Percentiles rank a stretch among this genome's conserved stretches.
Conservation (phyloP, 1,140 invertebrate species). For the Scaptomyza graminum region DNA sequence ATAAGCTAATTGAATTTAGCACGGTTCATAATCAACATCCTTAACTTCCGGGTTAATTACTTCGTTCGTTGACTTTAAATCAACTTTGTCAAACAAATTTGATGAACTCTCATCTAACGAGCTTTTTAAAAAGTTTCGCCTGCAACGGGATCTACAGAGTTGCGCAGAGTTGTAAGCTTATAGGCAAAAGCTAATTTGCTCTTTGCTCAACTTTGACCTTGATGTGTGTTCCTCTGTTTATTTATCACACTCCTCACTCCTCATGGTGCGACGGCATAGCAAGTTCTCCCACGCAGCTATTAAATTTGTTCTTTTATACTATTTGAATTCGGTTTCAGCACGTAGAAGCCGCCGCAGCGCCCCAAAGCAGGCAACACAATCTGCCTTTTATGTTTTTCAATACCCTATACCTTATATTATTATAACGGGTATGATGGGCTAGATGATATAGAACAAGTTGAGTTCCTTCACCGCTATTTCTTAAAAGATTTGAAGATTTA, state of each 20-base stretch:
- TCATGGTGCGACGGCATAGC: constrained; percentile 28
- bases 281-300: constrained; percentile 23
- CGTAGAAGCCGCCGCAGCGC: constrained; percentile 32
- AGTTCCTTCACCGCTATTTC: too few species aligned
- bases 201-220: constrained; percentile 53
- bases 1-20: constrained; percentile 71
- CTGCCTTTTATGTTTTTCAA: constrained; percentile 17
- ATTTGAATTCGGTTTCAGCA: constrained; percentile 47
- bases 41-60: constrained; percentile 35
- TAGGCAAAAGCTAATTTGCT: not conserved
- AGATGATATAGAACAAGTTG: too few species aligned
- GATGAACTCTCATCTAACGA: not conserved
- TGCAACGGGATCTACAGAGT: not conserved
- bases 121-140: not conserved
- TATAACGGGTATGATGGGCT: too few species aligned
- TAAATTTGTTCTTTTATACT: constrained; percentile 64
- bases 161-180: not conserved
- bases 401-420: not conserved
- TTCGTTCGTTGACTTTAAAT: constrained; percentile 30
- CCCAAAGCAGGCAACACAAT: constrained; percentile 35
- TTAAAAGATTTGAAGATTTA: too few species aligned
- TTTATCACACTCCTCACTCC: constrained; percentile 34
- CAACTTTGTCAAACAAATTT: not conserved
- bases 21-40: constrained; percentile 34
- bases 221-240: constrained; percentile 54